These are phyloP conservation scores for Actinia tenebrosa DNA, from an alignment of 64 coral and sea anemone species.

Conservation along the genomic window DNA sequence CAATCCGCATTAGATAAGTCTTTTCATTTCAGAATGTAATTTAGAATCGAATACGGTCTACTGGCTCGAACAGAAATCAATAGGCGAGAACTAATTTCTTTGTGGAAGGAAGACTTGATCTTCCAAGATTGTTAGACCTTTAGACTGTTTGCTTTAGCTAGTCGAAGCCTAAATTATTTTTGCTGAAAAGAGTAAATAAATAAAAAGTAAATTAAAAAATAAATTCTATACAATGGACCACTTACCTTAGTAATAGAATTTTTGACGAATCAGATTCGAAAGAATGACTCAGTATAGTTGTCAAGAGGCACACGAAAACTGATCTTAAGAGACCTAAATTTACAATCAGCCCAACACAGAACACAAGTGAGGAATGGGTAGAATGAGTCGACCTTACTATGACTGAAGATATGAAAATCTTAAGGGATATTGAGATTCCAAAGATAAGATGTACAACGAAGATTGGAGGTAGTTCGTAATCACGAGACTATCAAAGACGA, in stretches of 20 bases:
- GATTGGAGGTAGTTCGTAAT: background rate
- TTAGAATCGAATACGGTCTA: background rate
- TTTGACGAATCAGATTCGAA: background rate
- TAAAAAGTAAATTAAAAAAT: background rate
- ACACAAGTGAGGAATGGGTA: background rate
- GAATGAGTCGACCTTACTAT: background rate
- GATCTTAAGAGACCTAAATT: background rate
- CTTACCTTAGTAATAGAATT: background rate
- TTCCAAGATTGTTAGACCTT: too few species aligned
- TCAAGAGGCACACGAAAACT: background rate
- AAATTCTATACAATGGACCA: background rate
- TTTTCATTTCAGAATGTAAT: constrained; percentile 1
- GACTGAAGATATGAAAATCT: background rate
- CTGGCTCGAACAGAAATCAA: background rate
- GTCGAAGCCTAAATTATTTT: background rate
- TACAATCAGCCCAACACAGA: background rate
- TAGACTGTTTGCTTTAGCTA: too few species aligned
- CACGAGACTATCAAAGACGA: background rate
- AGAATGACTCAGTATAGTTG: background rate
- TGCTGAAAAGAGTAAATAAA: background rate
- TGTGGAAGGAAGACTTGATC: too few species aligned
- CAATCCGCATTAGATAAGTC: constrained; percentile 1
- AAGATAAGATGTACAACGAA: background rate
- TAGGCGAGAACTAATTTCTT: background rate
- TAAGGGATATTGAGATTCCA: background rate